A percentile compares a stretch with the other conserved stretches of the same genome.
Conservation (phyloP, 2,113 vertebrate genomes). For the Erpornis zantholeuca region DNA sequence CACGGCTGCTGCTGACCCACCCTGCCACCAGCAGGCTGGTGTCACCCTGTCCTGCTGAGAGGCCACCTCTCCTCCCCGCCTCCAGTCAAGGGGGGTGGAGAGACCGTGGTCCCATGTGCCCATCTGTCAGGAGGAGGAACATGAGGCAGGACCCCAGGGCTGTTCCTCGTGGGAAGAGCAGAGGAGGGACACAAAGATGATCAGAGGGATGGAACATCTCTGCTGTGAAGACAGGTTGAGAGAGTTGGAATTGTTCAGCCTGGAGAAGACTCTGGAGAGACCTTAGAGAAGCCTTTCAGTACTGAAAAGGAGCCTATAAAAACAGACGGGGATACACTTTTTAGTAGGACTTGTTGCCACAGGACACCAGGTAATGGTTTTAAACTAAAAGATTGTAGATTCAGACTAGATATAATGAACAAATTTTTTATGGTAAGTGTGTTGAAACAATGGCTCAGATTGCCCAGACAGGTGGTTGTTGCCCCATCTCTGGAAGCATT, state of each 20-base stretch:
- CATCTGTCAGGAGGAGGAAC: background rate
- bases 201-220: background rate
- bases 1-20: background rate
- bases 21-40: fast-evolving
- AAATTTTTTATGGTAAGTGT: background rate
- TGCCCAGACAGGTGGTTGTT: background rate
- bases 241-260: background rate
- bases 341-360: background rate
- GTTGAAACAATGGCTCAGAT: background rate
- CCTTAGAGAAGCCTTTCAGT: background rate
- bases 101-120: fast-evolving
- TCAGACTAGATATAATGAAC: background rate
- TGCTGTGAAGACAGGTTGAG: background rate
- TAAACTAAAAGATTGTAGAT: background rate
- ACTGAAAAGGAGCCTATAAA: background rate
- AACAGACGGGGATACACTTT: background rate
- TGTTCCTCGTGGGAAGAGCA: background rate
- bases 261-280: background rate
- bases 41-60: background rate
- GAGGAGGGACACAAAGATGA: background rate
- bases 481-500: background rate
- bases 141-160: background rate
- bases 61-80: background rate
- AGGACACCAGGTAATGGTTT: background rate
- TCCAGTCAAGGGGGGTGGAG: fast-evolving